These are phyloP conservation scores for Hermatobates lingyangjiaoensis DNA, from an alignment of 1,140 invertebrate genomes.

Conservation along the genomic window DNA sequence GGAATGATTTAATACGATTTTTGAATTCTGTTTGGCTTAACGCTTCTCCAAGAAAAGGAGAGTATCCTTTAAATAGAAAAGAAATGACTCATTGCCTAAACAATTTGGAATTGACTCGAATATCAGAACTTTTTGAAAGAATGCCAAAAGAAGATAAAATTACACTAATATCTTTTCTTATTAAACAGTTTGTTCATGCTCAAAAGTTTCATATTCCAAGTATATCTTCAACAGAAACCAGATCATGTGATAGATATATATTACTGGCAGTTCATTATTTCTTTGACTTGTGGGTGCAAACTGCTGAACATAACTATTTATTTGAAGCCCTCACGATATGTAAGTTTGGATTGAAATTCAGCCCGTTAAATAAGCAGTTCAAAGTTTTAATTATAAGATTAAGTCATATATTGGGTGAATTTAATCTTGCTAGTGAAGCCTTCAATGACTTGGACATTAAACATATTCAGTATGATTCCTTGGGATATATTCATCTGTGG, in stretches of 20 bases:
- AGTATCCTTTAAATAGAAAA: slow-evolving; percentile 16
- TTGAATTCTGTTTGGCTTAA: slow-evolving; percentile 14
- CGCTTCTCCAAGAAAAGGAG: slow-evolving; percentile 7
- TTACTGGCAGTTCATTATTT: slow-evolving; percentile 58
- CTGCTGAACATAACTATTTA: slow-evolving; percentile 34
- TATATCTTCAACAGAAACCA: slow-evolving; percentile 14
- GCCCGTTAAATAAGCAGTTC: slow-evolving; percentile 48
- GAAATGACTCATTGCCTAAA: slow-evolving; percentile 54
- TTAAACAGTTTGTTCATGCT: slow-evolving; percentile 33
- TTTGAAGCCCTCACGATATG: slow-evolving; percentile 43
- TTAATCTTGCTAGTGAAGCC: slow-evolving; percentile 40
- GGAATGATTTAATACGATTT: slow-evolving; percentile 14
- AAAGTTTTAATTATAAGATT: slow-evolving; percentile 15
- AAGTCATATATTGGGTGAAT: slow-evolving; percentile 31
- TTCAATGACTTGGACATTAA: slow-evolving; percentile 69
- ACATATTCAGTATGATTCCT: slow-evolving; percentile 86
- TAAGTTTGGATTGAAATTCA: slow-evolving; percentile 46
- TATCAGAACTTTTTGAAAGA: slow-evolving; percentile 36
- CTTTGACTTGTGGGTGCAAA: slow-evolving; percentile 42
- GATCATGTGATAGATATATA: slow-evolving; percentile 44
- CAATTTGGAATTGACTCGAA: slow-evolving; percentile 41
- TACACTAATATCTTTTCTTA: slow-evolving; percentile 27
- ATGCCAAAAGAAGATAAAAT: slow-evolving; percentile 8
- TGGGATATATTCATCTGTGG: too few relatives aligned
- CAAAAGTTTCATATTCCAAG: slow-evolving; percentile 15